These are phyloP conservation scores for Chirona hameri DNA, from an alignment of 2,888 invertebrate genomes.

Conservation along the genomic window DNA sequence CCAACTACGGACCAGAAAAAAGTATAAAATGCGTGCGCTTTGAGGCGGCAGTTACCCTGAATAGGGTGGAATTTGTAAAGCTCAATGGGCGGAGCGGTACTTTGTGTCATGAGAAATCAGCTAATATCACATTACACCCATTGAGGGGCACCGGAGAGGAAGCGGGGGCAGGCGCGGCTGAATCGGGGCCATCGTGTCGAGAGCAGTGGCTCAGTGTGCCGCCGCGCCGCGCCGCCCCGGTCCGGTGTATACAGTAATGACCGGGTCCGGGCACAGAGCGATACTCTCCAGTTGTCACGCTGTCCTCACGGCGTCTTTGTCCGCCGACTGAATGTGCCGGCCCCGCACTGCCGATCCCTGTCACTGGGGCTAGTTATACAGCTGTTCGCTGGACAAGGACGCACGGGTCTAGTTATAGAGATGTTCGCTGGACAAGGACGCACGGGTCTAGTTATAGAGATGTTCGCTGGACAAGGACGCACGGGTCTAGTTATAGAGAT, in stretches of 20 bases:
- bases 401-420: too few relatives aligned
- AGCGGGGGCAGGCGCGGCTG: background rate
- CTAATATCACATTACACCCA: constrained; percentile 1
- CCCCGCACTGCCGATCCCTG: too few relatives aligned
- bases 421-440: too few relatives aligned
- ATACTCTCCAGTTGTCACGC: background rate
- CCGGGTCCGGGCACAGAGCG: background rate
- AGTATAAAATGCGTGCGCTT: background rate
- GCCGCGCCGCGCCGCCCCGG: background rate
- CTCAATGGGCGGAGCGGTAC: background rate
- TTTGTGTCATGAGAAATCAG: background rate
- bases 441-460: too few relatives aligned
- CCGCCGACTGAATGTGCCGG: background rate
- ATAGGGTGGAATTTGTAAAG: background rate
- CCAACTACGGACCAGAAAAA: background rate
- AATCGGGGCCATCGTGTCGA: background rate
- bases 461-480: too few relatives aligned
- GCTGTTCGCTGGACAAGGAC: too few relatives aligned
- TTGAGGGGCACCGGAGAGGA: background rate
- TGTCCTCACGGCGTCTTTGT: background rate
- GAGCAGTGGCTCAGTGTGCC: background rate
- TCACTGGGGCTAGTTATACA: too few relatives aligned
- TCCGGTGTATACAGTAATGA: background rate
- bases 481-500: too few relatives aligned
- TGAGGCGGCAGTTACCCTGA: background rate